Percentiles rank a stretch among this genome's conserved stretches.
Conservation (phyloP, 1,140 invertebrate species). For the Ladona fulva region DNA sequence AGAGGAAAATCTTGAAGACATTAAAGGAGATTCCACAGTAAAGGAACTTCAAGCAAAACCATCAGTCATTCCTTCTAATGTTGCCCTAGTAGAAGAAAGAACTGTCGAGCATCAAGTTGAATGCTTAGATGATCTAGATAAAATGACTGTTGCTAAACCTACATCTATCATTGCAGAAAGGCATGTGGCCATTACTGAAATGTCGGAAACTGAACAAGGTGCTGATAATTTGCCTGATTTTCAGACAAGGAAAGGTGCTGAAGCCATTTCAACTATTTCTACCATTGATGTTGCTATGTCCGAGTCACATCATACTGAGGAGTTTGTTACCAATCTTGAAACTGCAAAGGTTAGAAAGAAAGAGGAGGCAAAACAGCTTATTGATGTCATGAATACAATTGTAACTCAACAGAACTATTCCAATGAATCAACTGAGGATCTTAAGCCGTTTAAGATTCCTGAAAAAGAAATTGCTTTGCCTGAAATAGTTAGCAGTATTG, state of each 20-base stretch:
- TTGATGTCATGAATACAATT: background rate
- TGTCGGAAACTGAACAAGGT: background rate
- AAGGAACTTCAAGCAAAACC: background rate
- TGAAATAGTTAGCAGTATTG: background rate
- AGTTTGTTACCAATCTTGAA: background rate
- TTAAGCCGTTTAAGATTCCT: background rate
- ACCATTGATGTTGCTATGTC: slow-evolving; percentile 14
- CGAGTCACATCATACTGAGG: background rate
- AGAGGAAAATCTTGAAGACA: background rate
- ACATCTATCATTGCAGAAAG: background rate
- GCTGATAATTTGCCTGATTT: background rate
- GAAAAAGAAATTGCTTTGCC: background rate
- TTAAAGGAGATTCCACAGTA: background rate
- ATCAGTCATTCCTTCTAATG: background rate
- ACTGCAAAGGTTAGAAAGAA: background rate
- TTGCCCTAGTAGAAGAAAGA: background rate
- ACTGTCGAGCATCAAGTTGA: background rate
- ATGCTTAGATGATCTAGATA: background rate
- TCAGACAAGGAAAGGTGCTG: background rate
- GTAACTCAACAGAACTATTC: background rate
- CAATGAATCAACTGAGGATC: background rate
- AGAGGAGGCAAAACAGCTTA: background rate
- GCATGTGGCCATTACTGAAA: slow-evolving; percentile 14
- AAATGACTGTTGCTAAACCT: background rate
- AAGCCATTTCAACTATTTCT: slow-evolving; percentile 1